phyloP scores from a whole-genome alignment of 1,140 invertebrate genomes.

The Pseudobourletiella spinata region DNA sequence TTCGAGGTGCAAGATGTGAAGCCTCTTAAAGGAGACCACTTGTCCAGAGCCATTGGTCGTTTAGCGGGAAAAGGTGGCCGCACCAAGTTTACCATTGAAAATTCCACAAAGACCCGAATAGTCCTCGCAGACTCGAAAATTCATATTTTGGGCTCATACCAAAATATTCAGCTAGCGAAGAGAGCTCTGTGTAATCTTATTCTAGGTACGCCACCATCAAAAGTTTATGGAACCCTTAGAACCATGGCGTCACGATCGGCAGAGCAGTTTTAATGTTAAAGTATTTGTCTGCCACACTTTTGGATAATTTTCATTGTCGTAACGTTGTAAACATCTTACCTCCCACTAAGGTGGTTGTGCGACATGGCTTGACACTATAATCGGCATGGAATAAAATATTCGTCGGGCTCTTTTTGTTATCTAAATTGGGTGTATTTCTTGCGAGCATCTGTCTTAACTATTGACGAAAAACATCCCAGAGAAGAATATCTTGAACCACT shows the following conservation, averaged over 20 bases:
- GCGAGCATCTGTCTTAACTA: too few species aligned
- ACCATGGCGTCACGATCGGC: conserved; percentile 70
- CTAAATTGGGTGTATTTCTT: too few species aligned
- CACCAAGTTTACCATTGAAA: conserved; percentile 98
- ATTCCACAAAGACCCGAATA: conserved; percentile 97
- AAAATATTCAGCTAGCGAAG: conserved; percentile 92
- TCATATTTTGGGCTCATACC: conserved; percentile 94
- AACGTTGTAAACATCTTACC: too few species aligned
- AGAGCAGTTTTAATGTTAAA: conserved; percentile 75
- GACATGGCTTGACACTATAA: too few species aligned
- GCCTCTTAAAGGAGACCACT: conserved; percentile 88
- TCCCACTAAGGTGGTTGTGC: too few species aligned
- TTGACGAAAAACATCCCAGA: too few species aligned
- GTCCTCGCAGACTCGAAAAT: conserved; percentile 94
- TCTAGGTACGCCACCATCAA: conserved; percentile 87
- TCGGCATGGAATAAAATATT: too few species aligned
- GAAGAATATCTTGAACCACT: too few species aligned
- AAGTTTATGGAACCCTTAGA: conserved; percentile 88
- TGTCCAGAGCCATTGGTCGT: conserved; percentile 88
- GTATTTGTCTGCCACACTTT: too few species aligned
- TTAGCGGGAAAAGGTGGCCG: conserved; percentile 94
- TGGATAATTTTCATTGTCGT: too few species aligned
- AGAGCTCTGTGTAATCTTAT: conserved; percentile 97
- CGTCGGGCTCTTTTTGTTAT: too few species aligned
- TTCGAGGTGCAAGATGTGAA: conserved; percentile 98